These are phyloP conservation scores for Oegoconia quadripuncta DNA, from an alignment of 2,888 invertebrate genomes.

Conservation along the genomic window DNA sequence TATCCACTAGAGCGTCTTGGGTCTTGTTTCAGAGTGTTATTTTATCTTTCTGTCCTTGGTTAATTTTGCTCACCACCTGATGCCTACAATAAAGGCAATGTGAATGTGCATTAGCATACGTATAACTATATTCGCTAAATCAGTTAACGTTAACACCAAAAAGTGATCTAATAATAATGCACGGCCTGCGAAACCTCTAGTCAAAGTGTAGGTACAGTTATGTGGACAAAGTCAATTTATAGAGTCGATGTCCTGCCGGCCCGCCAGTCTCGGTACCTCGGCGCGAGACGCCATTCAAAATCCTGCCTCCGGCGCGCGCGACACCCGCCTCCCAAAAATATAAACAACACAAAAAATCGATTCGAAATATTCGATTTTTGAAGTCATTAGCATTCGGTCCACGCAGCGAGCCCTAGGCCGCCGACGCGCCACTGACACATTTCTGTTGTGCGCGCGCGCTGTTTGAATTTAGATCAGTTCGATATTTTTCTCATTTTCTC, in stretches of 20 bases:
- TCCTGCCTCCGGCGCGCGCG: slow-evolving; percentile 56
- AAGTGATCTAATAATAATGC: too few species aligned
- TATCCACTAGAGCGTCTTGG: too few species aligned
- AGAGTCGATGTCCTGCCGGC: slow-evolving; percentile 74
- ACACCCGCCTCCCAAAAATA: slow-evolving; percentile 61
- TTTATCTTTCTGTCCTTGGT: too few species aligned
- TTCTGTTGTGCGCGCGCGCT: slow-evolving; percentile 68
- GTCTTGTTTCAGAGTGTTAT: too few species aligned
- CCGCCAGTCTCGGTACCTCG: slow-evolving; percentile 62
- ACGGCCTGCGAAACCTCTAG: slow-evolving; percentile 29
- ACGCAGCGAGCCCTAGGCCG: slow-evolving; percentile 67
- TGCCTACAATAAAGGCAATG: too few species aligned
- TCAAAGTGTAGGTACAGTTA: slow-evolving; percentile 70
- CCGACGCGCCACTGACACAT: slow-evolving; percentile 77
- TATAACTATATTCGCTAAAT: too few species aligned
- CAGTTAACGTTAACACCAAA: too few species aligned
- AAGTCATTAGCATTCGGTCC: slow-evolving; percentile 53
- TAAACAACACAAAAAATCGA: too few species aligned
- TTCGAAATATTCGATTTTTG: slow-evolving; percentile 55
- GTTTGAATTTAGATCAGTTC: slow-evolving; percentile 72
- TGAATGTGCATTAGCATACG: too few species aligned
- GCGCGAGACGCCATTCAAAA: slow-evolving; percentile 65
- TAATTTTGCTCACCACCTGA: too few species aligned
- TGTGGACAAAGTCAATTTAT: slow-evolving; percentile 71
- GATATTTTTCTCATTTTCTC: slow-evolving; percentile 53